Conservation (phyloP, 2,113 vertebrate species). For the Oxyura jamaicensis region DNA sequence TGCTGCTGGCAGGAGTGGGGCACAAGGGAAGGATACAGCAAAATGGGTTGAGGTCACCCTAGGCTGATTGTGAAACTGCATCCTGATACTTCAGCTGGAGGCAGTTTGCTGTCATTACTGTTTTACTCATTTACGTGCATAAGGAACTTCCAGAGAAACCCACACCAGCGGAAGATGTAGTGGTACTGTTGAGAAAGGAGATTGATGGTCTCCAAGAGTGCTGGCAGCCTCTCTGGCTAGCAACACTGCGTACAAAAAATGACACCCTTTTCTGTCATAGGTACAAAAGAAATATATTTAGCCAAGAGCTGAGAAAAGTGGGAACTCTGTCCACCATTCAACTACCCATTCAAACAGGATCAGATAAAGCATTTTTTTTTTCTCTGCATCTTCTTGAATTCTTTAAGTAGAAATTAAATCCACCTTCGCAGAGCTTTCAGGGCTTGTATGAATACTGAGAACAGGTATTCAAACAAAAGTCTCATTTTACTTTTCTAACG, state of each 20-base stretch:
- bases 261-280: neutral
- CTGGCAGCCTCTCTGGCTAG: neutral
- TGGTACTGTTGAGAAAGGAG: neutral
- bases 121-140: neutral
- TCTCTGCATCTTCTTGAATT: neutral
- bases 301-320: neutral
- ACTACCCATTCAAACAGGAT: neutral
- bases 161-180: neutral
- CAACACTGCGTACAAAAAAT: neutral
- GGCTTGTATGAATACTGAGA: neutral
- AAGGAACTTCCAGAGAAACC: neutral
- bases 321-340: neutral
- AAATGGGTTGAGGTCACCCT: neutral
- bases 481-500: neutral
- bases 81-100: conserved; percentile 18
- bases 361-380: neutral
- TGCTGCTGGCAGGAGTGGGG: neutral
- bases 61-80: neutral
- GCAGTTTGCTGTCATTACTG: neutral
- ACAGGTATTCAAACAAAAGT: neutral
- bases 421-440: neutral
- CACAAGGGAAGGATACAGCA: neutral
- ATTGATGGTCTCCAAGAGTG: neutral
- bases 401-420: neutral
- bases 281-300: neutral